Conservation (phyloP, 2,797 vertebrate species). For the Trachops cirrhosus region DNA sequence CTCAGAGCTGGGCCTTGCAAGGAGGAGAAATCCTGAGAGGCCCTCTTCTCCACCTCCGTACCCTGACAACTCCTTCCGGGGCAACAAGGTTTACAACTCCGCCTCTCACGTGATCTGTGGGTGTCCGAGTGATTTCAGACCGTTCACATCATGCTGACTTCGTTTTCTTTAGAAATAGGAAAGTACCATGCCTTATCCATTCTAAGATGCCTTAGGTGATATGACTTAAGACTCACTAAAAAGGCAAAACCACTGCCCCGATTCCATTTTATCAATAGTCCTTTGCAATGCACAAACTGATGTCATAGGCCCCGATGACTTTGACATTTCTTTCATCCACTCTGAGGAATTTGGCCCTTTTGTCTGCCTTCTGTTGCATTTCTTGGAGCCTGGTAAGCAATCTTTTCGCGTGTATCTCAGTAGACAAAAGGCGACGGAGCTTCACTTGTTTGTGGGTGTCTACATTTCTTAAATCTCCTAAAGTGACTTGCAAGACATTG, state of each 20-base stretch:
- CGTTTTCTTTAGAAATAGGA: background rate
- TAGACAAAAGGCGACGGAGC: background rate
- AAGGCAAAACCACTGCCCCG: background rate
- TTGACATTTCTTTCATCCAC: background rate
- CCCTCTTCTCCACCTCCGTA: rapidly evolving
- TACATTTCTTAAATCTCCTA: background rate
- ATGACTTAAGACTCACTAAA: background rate
- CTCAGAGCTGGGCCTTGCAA: background rate
- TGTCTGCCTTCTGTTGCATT: background rate
- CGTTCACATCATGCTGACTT: background rate
- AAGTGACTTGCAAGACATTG: background rate
- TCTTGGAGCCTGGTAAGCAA: background rate
- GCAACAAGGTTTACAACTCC: background rate
- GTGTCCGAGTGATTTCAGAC: background rate
- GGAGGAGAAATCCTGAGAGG: background rate
- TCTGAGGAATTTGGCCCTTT: background rate
- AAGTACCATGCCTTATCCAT: background rate
- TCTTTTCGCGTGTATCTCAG: background rate
- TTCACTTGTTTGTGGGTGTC: background rate
- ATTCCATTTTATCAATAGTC: background rate
- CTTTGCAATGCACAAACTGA: background rate
- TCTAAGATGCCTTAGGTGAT: background rate
- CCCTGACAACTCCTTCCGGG: background rate
- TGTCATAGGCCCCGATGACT: background rate
- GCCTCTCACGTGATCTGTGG: background rate